These are phyloP conservation scores for Heliocidaris tuberculata DNA, from an alignment of 35 echinoderm and acorn worm species.

Conservation along the genomic window DNA sequence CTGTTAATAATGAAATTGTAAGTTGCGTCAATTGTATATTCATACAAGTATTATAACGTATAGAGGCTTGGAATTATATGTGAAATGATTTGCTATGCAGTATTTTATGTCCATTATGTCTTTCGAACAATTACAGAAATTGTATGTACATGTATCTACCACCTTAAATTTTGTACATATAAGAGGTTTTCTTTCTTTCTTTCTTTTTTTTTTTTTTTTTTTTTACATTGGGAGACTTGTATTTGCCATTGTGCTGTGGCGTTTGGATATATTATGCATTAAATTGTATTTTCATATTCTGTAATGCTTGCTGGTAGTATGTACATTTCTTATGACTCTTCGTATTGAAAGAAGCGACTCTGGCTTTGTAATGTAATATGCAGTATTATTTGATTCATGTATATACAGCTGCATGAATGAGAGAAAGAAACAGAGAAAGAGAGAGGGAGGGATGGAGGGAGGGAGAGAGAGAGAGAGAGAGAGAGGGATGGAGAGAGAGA, in stretches of 20 bases:
- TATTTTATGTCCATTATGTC: neutral
- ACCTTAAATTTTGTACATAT: neutral
- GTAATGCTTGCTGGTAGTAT: neutral
- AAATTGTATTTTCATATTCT: neutral
- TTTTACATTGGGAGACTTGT: neutral
- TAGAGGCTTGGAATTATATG: no score
- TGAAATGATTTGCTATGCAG: no score
- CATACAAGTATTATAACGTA: no score
- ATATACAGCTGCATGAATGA: neutral
- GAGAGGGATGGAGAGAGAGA: neutral
- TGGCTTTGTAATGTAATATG: neutral
- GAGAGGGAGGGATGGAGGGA: neutral
- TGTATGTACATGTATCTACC: neutral
- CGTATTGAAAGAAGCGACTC: neutral
- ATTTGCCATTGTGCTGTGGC: neutral
- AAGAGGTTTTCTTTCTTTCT: constrained; percentile 15
- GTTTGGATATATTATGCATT: neutral
- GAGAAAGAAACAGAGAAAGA: neutral
- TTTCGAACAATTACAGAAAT: neutral
- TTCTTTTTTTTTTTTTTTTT: neutral
- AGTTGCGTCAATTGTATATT: no score
- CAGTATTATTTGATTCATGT: neutral
- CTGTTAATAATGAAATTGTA: no score
- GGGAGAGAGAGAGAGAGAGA: neutral
- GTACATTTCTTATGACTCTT: neutral